These are phyloP conservation scores for Resseliella maxima DNA, from an alignment of 2,888 invertebrate species.

Conservation along the genomic window DNA sequence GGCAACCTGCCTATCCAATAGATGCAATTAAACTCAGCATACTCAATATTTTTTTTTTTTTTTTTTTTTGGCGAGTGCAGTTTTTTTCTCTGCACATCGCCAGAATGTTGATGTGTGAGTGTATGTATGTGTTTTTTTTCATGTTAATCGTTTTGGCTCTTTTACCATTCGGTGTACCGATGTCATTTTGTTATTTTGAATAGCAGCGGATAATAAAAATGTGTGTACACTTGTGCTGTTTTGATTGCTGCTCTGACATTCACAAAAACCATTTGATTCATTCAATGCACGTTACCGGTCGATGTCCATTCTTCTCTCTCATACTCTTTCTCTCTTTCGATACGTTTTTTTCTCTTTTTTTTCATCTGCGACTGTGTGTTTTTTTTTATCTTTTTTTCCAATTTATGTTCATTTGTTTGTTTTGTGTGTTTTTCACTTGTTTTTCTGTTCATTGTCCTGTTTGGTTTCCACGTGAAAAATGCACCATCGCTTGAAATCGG, in stretches of 20 bases:
- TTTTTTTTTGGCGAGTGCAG: neutral
- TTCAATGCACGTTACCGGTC: neutral
- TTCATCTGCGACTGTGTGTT: neutral
- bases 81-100: neutral
- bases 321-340: neutral
- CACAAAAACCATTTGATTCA: neutral
- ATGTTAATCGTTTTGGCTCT: neutral
- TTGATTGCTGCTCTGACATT: constrained; percentile 37
- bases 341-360: neutral
- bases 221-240: constrained; percentile 47
- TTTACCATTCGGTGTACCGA: constrained; percentile 47
- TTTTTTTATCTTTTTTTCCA: neutral
- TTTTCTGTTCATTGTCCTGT: constrained; percentile 5
- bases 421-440: constrained; percentile 52
- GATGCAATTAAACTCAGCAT: constrained; percentile 26
- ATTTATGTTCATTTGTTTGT: constrained; percentile 46
- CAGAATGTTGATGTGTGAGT: neutral
- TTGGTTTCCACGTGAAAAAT: constrained; percentile 20
- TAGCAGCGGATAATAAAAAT: constrained; percentile 17
- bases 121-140: neutral
- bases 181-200: constrained; percentile 34
- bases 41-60: constrained; percentile 24
- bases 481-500: neutral
- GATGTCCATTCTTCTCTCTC: neutral
- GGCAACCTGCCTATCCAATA: constrained; percentile 40